Evolutionary conservation across 2,888 invertebrate species (phyloP), one percentile per base, ranked within the genome.

Genomic region (Sinodicranocentrus sp.): DNA sequence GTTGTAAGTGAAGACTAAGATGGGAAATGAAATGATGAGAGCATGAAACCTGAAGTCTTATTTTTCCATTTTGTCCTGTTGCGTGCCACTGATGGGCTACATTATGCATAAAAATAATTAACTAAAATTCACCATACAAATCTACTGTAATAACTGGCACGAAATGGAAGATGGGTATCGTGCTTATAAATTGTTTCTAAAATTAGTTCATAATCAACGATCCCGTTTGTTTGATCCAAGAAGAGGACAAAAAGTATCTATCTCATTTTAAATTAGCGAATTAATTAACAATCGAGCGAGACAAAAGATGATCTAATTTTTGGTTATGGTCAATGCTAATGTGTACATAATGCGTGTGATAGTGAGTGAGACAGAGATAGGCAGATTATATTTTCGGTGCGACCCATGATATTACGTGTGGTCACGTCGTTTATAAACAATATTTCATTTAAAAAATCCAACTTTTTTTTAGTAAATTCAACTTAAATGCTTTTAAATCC

Each of bases 181-280:
- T 6, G 61, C 25, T 2, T 15, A 28, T 10, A 61, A 61, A 61
- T 26, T 61, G 54, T 54, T 61, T 10, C 25, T 26, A 17, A 61
- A 61, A 61, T 61, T 61, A 26, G 61, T 61, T 6, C 26, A 44
- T 44, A 65, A 75, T 52, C 28, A 15, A 19, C n/a, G 48, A 61
- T 61, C 61, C 73, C 61, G 73, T 73, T 48, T 43, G 23, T 23
- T 61, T 48, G 44, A 52, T 23, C 19, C 17, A 68, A 33, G 52
- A 68, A 17, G 6, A 68, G 25, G 21, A 19, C 65, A 19, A 33
- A n/a, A 21, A 28, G 33, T 33, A 25, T 57, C 52, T 52, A 52
- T 15, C 5, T 17, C 3, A 19, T 52, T 52, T 52, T 52, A 8
- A 57, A 71, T 25, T 52, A 25, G 57, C 57, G 57, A 71, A 71